Percentiles rank a stretch among this genome's conserved stretches.
Evolutionary conservation across 2,113 vertebrate species (phyloP).

Genomic region (Centrocercus urophasianus): DNA sequence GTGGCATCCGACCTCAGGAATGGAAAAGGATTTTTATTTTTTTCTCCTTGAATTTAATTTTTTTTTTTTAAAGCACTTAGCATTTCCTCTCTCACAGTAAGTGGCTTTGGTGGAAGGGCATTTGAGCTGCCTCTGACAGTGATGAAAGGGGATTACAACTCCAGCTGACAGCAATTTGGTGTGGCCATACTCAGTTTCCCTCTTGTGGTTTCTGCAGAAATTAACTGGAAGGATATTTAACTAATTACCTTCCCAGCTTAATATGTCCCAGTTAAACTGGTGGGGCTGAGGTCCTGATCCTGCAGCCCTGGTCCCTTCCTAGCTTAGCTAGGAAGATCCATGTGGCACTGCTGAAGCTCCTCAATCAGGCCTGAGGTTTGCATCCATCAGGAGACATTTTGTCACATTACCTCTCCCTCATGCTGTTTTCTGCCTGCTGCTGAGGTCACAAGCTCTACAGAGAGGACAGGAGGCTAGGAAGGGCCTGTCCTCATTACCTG

Average conservation of each 20-base stretch:
- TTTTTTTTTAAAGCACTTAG: neutral
- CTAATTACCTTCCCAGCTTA: conserved; percentile 12
- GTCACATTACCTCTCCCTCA: neutral
- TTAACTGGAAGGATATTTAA: conserved; percentile 35
- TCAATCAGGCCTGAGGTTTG: neutral
- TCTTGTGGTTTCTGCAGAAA: conserved; percentile 52
- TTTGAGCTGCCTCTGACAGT: neutral
- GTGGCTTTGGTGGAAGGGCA: neutral
- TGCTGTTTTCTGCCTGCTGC: neutral
- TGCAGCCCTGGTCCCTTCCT: neutral
- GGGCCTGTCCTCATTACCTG: neutral
- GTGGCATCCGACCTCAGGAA: neutral
- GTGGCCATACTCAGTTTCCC: conserved; percentile 23
- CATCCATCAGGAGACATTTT: conserved; percentile 19
- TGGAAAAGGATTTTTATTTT: neutral
- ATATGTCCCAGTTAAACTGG: neutral
- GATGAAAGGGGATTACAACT: neutral
- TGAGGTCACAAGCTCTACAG: neutral
- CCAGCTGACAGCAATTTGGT: neutral
- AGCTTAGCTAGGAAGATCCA: neutral
- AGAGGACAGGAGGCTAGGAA: neutral
- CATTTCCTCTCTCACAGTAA: neutral
- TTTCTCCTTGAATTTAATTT: neutral
- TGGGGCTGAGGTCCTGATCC: fast-evolving
- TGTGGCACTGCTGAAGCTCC: neutral